Base-by-base conservation (phyloP, 2,888 invertebrate genomes). In the Dicyrtoma fusca region DNA sequence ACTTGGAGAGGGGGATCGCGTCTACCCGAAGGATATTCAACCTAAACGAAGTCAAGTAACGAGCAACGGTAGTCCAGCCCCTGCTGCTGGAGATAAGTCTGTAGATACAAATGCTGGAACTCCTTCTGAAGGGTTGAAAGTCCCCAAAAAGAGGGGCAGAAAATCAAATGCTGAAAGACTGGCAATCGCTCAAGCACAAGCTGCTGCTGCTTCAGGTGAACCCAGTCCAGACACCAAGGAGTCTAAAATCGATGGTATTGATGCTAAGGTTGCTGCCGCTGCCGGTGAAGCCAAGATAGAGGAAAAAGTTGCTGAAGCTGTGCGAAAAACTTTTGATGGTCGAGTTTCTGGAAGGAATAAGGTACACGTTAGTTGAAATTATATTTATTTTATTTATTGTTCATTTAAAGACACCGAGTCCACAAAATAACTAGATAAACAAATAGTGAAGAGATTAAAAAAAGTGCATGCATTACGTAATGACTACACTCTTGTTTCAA, bases 21-120 rank as follows among this genome's bases (percentile, higher is more conserved):
- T 80, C 11, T 78, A 77, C 59, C 80, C 80, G 0, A 80, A 80
- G 69, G 80, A 78, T 53, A 73, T 80, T 8, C 69, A 62, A 25
- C 73, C 62, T 49, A n/a, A 49, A 49, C 59, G 13, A 34, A 59
- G 23, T 23, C 26, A 26, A 8, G 3, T 34, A 34, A 8, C 59
- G 2, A 25, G 49, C 14, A 62, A 53, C 61, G 61, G 63, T 17
- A 34, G 34, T 34, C 34, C 34, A 34, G 8, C 34, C 8, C 34
- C 8, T 34, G 4, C 34, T 5, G 34, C 11, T 53, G n/a, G 57
- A 5, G 10, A 14, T 2, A 34, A 44, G 26, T 57, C 19, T 26
- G 21, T 6, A 45, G 63, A 51, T 63, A 17, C 53, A 2, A 65
- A 42, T 25, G 45, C 26, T 4, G 14, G 19, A 19, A 17, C 11